Conservation (phyloP, 2,113 vertebrate genomes). For the Cottus gobio region DNA sequence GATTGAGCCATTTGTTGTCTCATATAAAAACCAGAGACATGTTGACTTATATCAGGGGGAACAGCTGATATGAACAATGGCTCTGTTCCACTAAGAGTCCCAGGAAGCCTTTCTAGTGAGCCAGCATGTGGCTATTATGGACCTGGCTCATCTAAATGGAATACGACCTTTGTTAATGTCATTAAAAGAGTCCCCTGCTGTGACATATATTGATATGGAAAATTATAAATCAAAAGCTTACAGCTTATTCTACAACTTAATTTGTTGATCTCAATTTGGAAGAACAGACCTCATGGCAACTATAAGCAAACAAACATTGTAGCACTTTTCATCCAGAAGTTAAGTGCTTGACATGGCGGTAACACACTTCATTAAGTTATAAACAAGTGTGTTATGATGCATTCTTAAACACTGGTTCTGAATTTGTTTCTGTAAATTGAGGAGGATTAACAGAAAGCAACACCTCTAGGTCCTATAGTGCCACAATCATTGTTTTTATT, state of each 20-base stretch:
- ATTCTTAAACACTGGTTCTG: background rate
- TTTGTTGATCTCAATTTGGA: background rate
- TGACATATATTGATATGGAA: background rate
- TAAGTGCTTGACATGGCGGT: background rate
- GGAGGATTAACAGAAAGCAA: background rate
- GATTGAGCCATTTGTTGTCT: background rate
- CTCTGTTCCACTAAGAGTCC: background rate
- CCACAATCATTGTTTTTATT: background rate
- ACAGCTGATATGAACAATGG: background rate
- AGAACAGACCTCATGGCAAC: background rate
- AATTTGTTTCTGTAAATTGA: background rate
- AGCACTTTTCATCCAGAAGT: background rate
- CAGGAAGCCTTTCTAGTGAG: background rate
- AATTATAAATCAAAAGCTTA: background rate
- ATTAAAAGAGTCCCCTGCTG: background rate
- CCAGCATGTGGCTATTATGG: background rate
- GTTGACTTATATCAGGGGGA: background rate
- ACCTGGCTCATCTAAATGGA: background rate
- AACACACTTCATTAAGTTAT: background rate
- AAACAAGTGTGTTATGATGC: background rate
- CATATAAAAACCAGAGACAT: background rate
- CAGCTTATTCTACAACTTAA: background rate
- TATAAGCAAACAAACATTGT: background rate
- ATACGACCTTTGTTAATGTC: background rate
- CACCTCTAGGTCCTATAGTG: background rate